Evolutionary conservation across 30 jellyfish, hydroid and myxozoan genomes (phyloP), one percentile per base, ranked within the genome.

Genomic region (Aurelia aurita): DNA sequence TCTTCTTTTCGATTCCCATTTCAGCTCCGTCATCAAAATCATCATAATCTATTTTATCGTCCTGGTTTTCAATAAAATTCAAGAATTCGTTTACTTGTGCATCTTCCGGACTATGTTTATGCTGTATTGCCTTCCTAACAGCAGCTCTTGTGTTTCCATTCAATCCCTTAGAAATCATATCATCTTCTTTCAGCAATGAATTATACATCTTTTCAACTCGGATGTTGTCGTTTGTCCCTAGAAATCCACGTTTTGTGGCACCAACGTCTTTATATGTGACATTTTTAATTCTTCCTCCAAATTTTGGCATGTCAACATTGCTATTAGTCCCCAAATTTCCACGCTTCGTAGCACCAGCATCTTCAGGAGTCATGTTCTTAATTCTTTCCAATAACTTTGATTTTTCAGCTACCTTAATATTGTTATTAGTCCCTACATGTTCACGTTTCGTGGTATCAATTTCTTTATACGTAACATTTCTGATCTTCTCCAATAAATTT

Each of bases 181-280:
- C 96, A 47, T 82, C 95, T 51, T 80, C 93, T 46, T 76, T 77
- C 74, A 87, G 63, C 53, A 87, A 58, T 6, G 89, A 69, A 45
- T 87, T 87, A 59, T 87, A 87, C 57, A 87, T 35, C 29, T 83
- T 83, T 29, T 83, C 87, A 14, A 83, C 79, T 25, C 86, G 53
- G 1, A 59, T 23, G 62, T 83, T 83, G 47, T 83, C 93, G 71
- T 83, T 83, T 26, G 69, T 35, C 6, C 69, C 57, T 51, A 71
- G 22, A 29, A 71, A 71, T 15, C 84, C 84, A 1, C 84, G 69
- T 51, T 71, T 71, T 25, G 69, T 71, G 69, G 31, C 69, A 18
- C 31, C 68, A 39, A 18, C 53, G 19, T 71, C 39, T 71, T 46
- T 43, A 15, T 71, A 71, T 19, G 54, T 71, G 5, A 22, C 25